These are phyloP conservation scores for Plagiodera versicolora DNA, from an alignment of 2,888 invertebrate species.

Conservation along the genomic window DNA sequence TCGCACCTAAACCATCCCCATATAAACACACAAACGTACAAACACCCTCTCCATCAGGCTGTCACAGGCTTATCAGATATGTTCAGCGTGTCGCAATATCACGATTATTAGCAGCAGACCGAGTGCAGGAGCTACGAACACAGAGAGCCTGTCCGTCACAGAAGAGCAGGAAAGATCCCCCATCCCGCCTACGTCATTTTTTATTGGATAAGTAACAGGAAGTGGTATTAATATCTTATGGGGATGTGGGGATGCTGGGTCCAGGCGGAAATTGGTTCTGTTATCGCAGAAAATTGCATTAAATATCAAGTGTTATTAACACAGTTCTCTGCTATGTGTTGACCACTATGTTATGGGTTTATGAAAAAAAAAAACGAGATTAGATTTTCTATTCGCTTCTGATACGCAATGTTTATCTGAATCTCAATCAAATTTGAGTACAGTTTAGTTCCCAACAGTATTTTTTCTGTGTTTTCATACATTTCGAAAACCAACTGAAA, in stretches of 20 bases:
- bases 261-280: constrained; percentile 38
- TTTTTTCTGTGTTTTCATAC: no score
- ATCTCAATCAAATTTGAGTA: no score
- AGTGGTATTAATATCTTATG: constrained; percentile 39
- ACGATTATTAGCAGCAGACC: constrained; percentile 39
- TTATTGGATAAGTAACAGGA: constrained; percentile 38
- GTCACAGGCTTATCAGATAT: constrained; percentile 42
- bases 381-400: no score
- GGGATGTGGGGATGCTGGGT: constrained; percentile 30
- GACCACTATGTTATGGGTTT: no score
- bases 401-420: no score
- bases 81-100: constrained; percentile 47
- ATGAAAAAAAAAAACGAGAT: no score
- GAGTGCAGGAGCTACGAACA: not conserved
- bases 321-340: no score
- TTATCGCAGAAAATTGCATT: constrained; percentile 32
- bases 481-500: no score
- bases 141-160: not conserved
- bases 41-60: constrained; percentile 15
- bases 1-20: constrained; percentile 12
- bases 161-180: no score
- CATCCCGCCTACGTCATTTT: constrained; percentile 31
- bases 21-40: constrained; percentile 8
- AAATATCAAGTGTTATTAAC: constrained; percentile 11
- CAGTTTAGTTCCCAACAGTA: no score